Percentiles rank a stretch among this genome's conserved stretches.
phyloP scores from a whole-genome alignment of 2,113 vertebrate species.

The Psilopsiagon aurifrons region DNA sequence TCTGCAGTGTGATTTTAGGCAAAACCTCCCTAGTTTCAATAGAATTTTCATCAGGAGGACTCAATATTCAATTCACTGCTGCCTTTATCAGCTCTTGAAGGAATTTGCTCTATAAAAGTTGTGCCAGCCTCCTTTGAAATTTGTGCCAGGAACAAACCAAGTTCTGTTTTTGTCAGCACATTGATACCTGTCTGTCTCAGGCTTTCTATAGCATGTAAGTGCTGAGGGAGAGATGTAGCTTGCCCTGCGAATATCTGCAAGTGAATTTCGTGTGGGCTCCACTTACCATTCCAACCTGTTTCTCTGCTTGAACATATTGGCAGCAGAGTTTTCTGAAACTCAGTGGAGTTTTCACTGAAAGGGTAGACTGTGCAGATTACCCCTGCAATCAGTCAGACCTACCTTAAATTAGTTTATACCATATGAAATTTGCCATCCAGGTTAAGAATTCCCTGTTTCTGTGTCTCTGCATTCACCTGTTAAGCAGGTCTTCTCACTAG shows the following conservation, averaged over 20 bases:
- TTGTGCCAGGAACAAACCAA: neutral
- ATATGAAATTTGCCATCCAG: neutral
- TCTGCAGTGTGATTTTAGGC: neutral
- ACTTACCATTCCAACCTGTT: neutral
- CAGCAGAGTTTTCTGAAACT: neutral
- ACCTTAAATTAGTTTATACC: neutral
- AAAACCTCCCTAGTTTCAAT: neutral
- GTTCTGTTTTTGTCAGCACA: neutral
- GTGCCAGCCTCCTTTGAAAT: neutral
- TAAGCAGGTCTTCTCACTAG: neutral
- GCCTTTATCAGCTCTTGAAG: conserved; percentile 19
- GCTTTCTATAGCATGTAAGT: neutral
- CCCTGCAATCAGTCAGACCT: neutral
- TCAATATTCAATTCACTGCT: neutral
- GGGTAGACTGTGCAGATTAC: neutral
- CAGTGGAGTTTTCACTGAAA: neutral
- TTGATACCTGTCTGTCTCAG: neutral
- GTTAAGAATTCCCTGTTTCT: neutral
- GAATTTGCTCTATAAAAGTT: neutral
- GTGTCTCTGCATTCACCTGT: neutral
- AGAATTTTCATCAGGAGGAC: neutral
- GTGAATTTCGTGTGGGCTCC: neutral
- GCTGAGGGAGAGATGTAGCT: neutral
- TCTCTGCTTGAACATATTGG: neutral
- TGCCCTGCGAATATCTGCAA: neutral